phyloP scores from a whole-genome alignment of 2,888 invertebrate genomes.

The Mesoligia furuncula region DNA sequence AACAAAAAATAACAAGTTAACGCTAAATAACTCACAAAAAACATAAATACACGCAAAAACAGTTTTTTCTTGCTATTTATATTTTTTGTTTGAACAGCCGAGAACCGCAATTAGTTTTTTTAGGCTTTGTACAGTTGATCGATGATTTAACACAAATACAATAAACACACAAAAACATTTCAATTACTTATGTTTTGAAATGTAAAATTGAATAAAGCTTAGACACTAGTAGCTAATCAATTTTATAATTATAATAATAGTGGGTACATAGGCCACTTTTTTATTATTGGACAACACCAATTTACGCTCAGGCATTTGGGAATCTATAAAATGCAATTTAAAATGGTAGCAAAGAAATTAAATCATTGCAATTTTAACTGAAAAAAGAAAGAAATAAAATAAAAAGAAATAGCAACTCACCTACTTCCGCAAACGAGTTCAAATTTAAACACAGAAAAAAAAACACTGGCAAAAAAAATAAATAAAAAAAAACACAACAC shows the following conservation, averaged over 20 bases:
- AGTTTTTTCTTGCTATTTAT: conserved; percentile 34
- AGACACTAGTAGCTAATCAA: neutral
- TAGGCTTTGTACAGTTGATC: conserved; percentile 43
- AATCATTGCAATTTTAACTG: neutral
- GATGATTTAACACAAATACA: conserved; percentile 22
- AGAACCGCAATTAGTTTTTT: conserved; percentile 55
- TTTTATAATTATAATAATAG: neutral
- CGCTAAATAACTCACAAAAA: conserved; percentile 42
- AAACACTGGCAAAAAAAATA: conserved; percentile 59
- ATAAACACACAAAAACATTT: conserved; percentile 5
- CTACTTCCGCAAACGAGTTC: conserved; percentile 55
- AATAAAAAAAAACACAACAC: conserved; percentile 68
- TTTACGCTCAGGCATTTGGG: neutral
- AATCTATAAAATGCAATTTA: neutral
- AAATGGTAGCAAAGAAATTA: neutral
- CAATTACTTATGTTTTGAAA: neutral
- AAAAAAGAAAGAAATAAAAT: conserved; percentile 53
- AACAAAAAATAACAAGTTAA: conserved; percentile 43
- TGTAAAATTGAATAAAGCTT: neutral
- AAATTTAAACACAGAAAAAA: conserved; percentile 66
- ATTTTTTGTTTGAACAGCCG: conserved; percentile 35
- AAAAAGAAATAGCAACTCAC: conserved; percentile 65
- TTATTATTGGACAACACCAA: neutral
- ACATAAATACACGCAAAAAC: conserved; percentile 53
- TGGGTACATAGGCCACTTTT: neutral